Evolutionary conservation across 1,140 invertebrate genomes (phyloP), one percentile per base, ranked within the genome.

Genomic region (Heliconius melpomene): DNA sequence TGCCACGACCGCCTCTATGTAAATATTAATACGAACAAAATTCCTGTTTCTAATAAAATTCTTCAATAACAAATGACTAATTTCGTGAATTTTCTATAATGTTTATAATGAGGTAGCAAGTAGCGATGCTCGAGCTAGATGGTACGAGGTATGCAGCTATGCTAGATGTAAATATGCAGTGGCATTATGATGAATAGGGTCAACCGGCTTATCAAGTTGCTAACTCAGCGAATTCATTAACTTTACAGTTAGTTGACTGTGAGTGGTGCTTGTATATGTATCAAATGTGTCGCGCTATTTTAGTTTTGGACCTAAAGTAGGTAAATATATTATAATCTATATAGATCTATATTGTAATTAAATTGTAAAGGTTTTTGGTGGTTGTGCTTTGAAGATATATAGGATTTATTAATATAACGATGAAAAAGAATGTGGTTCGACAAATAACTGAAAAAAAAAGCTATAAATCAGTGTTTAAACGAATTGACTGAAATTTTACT

Each of bases 201-300:
- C 60, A 66, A 66, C 60, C 26, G 23, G 60, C 60, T 66, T 66
- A 66, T 66, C 60, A 66, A 66, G 13, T 66, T 66, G 60, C 60
- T 29, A 66, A 66, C 60, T 66, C 60, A 29, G 60, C 26, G 60
- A 29, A 66, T 66, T 66, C 60, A 66, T 66, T 66, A 66, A 66
- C 60, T 66, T 66, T 29, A 29, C 60, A 66, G 26, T 66, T n/a
- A 66, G 26, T 66, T n/a, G 60, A 66, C 60, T 66, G 9, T 66
- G 60, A 66, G 60, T 46, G 13, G 40, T 66, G 29, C 60, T 66
- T 29, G 60, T 66, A 26, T 29, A 66, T 29, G 60, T 66, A 66
- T 66, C 26, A 66, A 66, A 29, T 66, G 11, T 66, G 23, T 66
- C 23, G 9, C 18, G 8, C 18, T 20, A 52, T 52, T 52, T 36